Conservation (phyloP, 2,797 vertebrate species). For the Heterohyrax brucei region DNA sequence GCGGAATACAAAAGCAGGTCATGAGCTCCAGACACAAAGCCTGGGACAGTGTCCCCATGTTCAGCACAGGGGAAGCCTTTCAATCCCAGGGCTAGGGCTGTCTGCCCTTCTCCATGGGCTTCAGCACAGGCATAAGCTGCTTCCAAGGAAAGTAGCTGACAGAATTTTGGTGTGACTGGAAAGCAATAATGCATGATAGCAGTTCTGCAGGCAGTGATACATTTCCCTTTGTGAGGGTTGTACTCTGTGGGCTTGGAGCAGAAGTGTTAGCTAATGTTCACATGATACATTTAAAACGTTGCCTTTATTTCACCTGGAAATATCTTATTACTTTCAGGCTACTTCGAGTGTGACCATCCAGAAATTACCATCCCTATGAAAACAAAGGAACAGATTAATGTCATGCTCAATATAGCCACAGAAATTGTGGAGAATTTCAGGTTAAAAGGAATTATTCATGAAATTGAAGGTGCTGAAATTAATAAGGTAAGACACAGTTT, state of each 20-base stretch:
- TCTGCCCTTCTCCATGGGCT: not conserved
- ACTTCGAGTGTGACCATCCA: constrained; percentile 88
- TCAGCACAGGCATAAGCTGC: not conserved
- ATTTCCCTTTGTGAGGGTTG: not conserved
- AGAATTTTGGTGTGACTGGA: not conserved
- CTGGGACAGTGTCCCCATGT: not conserved
- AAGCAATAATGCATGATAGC: not conserved
- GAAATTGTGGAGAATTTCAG: constrained; percentile 85
- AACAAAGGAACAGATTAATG: constrained; percentile 87
- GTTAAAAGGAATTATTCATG: constrained; percentile 86
- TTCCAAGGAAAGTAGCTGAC: not conserved
- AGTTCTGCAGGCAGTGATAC: not conserved
- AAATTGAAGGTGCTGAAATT: constrained; percentile 83
- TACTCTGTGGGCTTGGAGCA: not conserved
- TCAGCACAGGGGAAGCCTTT: not conserved
- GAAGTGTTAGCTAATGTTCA: not conserved
- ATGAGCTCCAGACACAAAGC: not conserved
- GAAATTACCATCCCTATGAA: constrained; percentile 87
- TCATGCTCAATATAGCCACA: constrained; percentile 85
- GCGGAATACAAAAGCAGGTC: not conserved
- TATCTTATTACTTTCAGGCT: constrained; percentile 82
- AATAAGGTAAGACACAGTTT: constrained; percentile 78
- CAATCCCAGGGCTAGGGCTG: not conserved
- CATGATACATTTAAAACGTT: constrained; percentile 34
- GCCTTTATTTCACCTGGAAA: constrained; percentile 65